Evolutionary conservation across 2,113 vertebrate genomes (phyloP).

Genomic region (Antechinus flavipes): DNA sequence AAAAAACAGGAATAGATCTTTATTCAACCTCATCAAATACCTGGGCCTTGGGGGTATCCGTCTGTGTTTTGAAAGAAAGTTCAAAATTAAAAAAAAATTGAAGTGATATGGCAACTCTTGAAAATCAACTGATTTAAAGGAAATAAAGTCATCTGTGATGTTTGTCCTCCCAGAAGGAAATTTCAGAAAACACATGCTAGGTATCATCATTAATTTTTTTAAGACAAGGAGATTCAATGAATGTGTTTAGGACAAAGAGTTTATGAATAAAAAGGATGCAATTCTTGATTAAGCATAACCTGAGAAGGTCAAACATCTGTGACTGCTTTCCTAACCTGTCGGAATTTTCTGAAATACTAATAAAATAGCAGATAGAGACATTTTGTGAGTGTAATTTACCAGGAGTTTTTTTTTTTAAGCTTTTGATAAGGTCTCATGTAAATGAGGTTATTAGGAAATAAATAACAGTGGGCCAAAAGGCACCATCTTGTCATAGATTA

Average conservation of each 20-base stretch:
- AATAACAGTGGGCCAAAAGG: slow-evolving; percentile 2
- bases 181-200: slow-evolving; percentile 43
- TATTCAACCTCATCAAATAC: not conserved
- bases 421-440: slow-evolving; percentile 40
- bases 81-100: not conserved
- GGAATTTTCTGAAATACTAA: slow-evolving; percentile 52
- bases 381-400: slow-evolving; percentile 3
- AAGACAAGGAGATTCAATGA: slow-evolving; percentile 66
- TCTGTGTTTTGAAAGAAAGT: not conserved
- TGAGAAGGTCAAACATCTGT: slow-evolving; percentile 23
- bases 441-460: slow-evolving; percentile 32
- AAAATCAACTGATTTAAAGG: slow-evolving; percentile 1
- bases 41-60: not conserved
- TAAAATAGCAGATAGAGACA: slow-evolving; percentile 33
- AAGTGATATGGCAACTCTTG: not conserved
- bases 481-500: slow-evolving; percentile 23
- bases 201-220: slow-evolving; percentile 52
- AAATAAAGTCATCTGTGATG: slow-evolving; percentile 29
- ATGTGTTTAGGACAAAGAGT: slow-evolving; percentile 48
- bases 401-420: slow-evolving; percentile 20
- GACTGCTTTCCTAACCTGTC: slow-evolving; percentile 32
- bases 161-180: slow-evolving; percentile 57
- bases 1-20: not conserved
- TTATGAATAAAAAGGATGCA: not conserved
- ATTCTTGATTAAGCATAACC: slow-evolving; percentile 47